A percentile compares a stretch with the other conserved stretches of the same genome.
These are phyloP conservation scores for Harmothoe impar DNA, from an alignment of 2,888 invertebrate species.

Conservation along the genomic window DNA sequence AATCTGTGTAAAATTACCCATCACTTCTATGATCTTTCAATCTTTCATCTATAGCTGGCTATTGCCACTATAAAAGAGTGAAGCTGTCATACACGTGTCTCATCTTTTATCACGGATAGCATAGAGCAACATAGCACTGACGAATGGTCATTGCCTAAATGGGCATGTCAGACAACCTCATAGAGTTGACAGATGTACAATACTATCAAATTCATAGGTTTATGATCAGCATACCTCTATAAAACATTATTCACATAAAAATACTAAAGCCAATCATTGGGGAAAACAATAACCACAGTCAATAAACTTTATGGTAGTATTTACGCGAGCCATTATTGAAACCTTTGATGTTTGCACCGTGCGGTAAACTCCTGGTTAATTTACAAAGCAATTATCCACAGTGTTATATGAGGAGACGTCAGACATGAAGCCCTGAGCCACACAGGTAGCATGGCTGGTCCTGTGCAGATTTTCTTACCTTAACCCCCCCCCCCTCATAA, in stretches of 20 bases:
- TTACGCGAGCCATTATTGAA: not conserved
- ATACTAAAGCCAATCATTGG: not conserved
- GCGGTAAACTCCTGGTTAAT: not conserved
- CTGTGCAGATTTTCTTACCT: not conserved
- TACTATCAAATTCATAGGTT: too few relatives aligned
- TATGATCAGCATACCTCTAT: too few relatives aligned
- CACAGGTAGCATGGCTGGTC: conserved; percentile 33
- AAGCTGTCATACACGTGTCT: not conserved
- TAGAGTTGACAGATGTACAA: too few relatives aligned
- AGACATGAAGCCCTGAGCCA: conserved; percentile 19
- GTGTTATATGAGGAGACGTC: not conserved
- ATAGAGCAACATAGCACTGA: too few relatives aligned
- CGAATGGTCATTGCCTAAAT: too few relatives aligned
- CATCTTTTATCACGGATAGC: not conserved
- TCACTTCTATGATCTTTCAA: conserved; percentile 53
- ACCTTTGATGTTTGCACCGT: not conserved
- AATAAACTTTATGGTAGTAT: not conserved
- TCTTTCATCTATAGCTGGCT: conserved; percentile 19
- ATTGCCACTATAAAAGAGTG: not conserved
- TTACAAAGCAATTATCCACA: not conserved
- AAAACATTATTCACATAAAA: not conserved
- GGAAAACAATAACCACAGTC: not conserved
- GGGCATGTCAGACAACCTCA: too few relatives aligned
- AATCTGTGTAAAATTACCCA: conserved; percentile 51
- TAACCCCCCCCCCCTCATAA: not conserved